Conservation (phyloP, 2,888 invertebrate genomes). For the Drosophila mimetica region DNA sequence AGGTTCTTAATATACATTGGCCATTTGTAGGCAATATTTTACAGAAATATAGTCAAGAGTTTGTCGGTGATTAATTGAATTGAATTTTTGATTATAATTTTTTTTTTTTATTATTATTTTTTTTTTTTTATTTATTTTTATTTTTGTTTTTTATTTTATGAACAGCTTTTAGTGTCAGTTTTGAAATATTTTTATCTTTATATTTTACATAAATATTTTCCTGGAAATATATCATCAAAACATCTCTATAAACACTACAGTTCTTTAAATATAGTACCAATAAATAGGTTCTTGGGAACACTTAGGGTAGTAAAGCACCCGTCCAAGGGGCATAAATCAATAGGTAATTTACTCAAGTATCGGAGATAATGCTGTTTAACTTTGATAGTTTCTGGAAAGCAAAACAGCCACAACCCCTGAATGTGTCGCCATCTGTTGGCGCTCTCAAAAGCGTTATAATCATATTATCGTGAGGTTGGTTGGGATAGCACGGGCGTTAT, state of each 20-base stretch:
- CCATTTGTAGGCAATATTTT: not conserved
- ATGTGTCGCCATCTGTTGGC: constrained; percentile 51
- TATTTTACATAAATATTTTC: too few species aligned
- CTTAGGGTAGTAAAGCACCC: not conserved
- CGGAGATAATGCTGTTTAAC: constrained; percentile 22
- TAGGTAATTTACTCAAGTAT: constrained; percentile 2
- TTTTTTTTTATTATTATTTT: too few species aligned
- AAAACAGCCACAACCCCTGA: not conserved
- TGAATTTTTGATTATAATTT: too few species aligned
- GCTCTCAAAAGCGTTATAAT: constrained; percentile 58
- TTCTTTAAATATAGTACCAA: too few species aligned
- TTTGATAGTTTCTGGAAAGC: constrained; percentile 16
- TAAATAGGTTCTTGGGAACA: not conserved
- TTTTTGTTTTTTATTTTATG: not conserved
- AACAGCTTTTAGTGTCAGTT: too few species aligned
- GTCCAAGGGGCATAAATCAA: not conserved
- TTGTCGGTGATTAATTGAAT: too few species aligned
- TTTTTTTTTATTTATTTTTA: not conserved
- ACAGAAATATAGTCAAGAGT: not conserved
- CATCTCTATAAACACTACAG: too few species aligned
- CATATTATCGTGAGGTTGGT: constrained; percentile 37
- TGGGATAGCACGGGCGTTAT: constrained; percentile 26
- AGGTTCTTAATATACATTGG: not conserved
- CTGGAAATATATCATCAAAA: too few species aligned
- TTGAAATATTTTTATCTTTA: too few species aligned